phyloP scores from a whole-genome alignment of 2,113 vertebrate species.

The Connochaetes taurinus region DNA sequence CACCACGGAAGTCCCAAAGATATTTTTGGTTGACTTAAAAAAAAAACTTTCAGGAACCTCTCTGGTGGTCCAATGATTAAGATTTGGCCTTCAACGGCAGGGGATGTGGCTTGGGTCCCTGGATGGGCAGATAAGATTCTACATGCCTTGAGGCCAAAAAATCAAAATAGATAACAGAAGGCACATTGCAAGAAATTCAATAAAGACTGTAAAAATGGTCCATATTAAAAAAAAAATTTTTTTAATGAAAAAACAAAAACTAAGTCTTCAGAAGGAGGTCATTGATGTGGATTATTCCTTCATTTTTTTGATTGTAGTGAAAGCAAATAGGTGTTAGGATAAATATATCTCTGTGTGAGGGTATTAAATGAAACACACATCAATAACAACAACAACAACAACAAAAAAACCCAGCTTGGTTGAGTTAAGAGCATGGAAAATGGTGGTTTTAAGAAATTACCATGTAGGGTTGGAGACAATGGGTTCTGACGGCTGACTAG shows the following conservation, averaged over 20 bases:
- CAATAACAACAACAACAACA: neutral
- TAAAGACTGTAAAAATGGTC: neutral
- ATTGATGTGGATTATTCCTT: neutral
- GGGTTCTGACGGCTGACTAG: accelerated
- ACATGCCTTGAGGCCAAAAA: neutral
- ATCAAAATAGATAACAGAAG: neutral
- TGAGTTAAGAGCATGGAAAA: neutral
- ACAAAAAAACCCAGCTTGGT: neutral
- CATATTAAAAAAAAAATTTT: neutral
- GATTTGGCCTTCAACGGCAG: neutral
- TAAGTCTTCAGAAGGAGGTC: neutral
- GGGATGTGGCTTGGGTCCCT: neutral
- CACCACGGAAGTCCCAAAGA: neutral
- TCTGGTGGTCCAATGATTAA: neutral
- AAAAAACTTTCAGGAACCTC: neutral
- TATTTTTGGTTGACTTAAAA: neutral
- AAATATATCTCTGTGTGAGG: neutral
- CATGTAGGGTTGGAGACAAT: no score
- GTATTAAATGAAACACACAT: neutral
- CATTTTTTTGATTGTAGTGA: neutral
- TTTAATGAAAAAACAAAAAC: neutral
- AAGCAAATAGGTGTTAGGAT: neutral
- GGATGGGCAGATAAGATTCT: accelerated
- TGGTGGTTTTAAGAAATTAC: neutral
- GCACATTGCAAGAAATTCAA: neutral